Base-by-base conservation (phyloP, 1,140 invertebrate genomes). In the Drosophila serrata region DNA sequence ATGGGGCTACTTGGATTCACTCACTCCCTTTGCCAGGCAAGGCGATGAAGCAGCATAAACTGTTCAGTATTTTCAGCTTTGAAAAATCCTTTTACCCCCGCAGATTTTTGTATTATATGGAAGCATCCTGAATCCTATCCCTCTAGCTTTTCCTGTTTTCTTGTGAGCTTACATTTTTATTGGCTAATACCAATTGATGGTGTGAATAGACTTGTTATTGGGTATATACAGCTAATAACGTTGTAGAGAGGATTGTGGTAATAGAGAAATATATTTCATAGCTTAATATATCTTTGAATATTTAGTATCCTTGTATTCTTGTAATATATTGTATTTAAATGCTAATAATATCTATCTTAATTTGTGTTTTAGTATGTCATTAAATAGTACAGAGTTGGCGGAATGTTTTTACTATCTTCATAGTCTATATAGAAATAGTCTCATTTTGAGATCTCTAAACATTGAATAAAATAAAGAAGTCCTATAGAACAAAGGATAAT, bases 141-240 rank as follows among this genome's bases (percentile, higher is more conserved):
- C 24, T n/a, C n/a, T n/a, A n/a, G n/a, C n/a, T n/a, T 17, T 29
- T 6, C 13, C 13, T 15, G 31, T 6, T 7, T 35, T 13, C 7
- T 53, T 53, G 49, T 53, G 13, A 53, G 17, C 49, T 53, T n/a
- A 53, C 31, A 53, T 37, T 53, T 53, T 53, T 53, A 53, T 53
- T 53, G 49, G 17, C 31, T 35, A 1, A 35, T 6, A 1, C 5
- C 6, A 51, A 53, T 22, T 17, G 1, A 22, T 35, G 31, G 49
- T 53, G 7, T 53, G 7, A 53, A 53, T 53, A 53, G 31, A 11
- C 13, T 9, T 11, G 31, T 15, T 53, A 9, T 53, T 35, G 49
- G 17, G 19, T 22, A 35, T 53, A 15, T 35, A 6, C 19, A 35
- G 13, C 49, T 15, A 19, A 53, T 53, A 19, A 35, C 13, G 13